Evolutionary conservation across 2,113 vertebrate species (phyloP).

Genomic region (Corapipo altera): DNA sequence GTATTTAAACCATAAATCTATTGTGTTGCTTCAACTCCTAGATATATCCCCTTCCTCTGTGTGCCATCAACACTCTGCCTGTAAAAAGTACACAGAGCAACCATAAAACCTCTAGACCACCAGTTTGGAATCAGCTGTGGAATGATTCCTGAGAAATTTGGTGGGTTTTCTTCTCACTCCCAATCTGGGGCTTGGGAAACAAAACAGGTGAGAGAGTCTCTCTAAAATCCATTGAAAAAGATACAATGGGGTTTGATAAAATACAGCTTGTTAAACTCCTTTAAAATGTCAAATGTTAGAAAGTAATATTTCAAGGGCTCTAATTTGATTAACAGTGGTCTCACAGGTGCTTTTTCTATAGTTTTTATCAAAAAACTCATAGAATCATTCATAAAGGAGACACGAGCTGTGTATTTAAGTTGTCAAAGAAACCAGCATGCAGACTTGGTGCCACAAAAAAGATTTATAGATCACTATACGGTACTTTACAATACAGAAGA

Average conservation of each 20-base stretch:
- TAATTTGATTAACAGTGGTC: background rate
- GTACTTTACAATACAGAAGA: background rate
- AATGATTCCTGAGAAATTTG: background rate
- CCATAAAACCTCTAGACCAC: background rate
- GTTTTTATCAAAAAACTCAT: background rate
- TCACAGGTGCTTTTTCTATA: constrained; percentile 12
- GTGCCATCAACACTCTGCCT: background rate
- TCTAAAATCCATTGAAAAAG: background rate
- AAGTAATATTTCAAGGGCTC: background rate
- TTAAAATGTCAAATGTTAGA: background rate
- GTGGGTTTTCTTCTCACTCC: background rate
- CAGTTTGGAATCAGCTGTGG: background rate
- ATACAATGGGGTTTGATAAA: background rate
- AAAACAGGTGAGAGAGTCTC: background rate
- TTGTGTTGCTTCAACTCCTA: background rate
- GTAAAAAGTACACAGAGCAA: background rate
- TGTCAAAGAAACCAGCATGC: background rate
- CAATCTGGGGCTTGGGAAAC: background rate
- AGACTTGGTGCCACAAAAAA: background rate
- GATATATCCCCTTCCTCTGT: background rate
- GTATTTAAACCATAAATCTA: background rate
- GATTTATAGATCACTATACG: background rate
- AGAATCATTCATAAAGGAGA: background rate
- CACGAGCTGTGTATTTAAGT: background rate
- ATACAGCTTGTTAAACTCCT: background rate